A percentile compares a stretch with the other conserved stretches of the same genome.
Evolutionary conservation across 1,140 invertebrate species (phyloP).

Genomic region (Saccostrea echinata): DNA sequence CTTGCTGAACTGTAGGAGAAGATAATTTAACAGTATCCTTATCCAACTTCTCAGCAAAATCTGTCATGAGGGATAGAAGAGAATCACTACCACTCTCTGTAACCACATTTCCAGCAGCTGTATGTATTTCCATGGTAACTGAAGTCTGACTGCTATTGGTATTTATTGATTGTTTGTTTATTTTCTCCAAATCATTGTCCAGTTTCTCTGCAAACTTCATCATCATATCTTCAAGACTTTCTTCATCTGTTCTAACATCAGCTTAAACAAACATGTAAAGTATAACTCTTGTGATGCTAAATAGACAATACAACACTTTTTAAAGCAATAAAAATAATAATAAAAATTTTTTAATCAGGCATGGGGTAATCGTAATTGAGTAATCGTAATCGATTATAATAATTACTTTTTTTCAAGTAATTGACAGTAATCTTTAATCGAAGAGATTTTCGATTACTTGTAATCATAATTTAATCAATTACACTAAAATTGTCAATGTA

Average conservation of each 20-base stretch:
- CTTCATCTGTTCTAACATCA: not conserved
- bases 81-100: not conserved
- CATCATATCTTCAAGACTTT: conserved; percentile 11
- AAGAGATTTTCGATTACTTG: too few species aligned
- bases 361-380: too few species aligned
- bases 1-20: not conserved
- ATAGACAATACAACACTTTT: too few species aligned
- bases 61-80: not conserved
- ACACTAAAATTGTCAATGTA: too few species aligned
- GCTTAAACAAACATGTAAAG: not conserved
- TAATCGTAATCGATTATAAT: too few species aligned
- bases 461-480: too few species aligned
- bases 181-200: conserved; percentile 13
- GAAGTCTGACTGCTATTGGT: not conserved
- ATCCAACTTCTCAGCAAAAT: conserved; percentile 5
- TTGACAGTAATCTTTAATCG: too few species aligned
- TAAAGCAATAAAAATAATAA: too few species aligned
- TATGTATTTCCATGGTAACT: not conserved
- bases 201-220: not conserved
- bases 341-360: too few species aligned
- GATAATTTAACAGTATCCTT: not conserved
- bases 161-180: not conserved
- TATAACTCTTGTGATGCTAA: too few species aligned
- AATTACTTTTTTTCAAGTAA: too few species aligned
- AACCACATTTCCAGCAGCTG: not conserved